These are phyloP conservation scores for Temnopleurus reevesii DNA, from an alignment of 53 echinoderm and acorn worm species.

Conservation along the genomic window DNA sequence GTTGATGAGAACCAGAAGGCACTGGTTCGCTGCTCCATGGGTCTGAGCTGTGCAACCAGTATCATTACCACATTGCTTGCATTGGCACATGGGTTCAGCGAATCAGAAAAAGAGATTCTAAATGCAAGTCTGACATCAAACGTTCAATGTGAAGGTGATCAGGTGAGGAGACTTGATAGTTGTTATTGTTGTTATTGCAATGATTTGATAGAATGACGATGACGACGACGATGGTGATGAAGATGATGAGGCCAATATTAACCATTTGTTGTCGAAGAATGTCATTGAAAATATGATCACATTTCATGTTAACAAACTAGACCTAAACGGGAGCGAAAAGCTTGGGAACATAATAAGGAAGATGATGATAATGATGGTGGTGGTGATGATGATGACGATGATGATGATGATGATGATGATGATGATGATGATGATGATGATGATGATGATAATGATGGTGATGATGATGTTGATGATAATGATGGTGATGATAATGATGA, in stretches of 20 bases:
- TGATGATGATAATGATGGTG: conserved; percentile 6
- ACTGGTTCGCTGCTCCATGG: conserved; percentile 87
- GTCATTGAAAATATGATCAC: no score
- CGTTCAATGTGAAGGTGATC: conserved; percentile 82
- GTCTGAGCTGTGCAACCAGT: conserved; percentile 86
- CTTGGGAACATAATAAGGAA: neutral
- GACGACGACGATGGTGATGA: neutral
- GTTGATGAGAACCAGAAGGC: conserved; percentile 95
- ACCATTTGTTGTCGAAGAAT: no score
- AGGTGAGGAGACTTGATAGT: conserved; percentile 57
- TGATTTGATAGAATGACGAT: neutral
- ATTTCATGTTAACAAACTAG: no score
- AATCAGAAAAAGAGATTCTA: conserved; percentile 74
- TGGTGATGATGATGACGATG: conserved; percentile 5
- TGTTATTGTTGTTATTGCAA: neutral
- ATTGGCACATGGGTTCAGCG: conserved; percentile 68
- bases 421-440: neutral
- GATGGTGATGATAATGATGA: conserved; percentile 4
- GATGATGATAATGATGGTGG: neutral
- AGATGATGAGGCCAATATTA: neutral
- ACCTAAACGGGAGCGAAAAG: neutral
- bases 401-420: neutral
- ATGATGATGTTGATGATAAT: neutral
- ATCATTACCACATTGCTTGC: conserved; percentile 79
- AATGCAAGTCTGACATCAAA: conserved; percentile 71